Conservation (phyloP, 2,888 invertebrate genomes). For the Pandemis cinnamomeana region DNA sequence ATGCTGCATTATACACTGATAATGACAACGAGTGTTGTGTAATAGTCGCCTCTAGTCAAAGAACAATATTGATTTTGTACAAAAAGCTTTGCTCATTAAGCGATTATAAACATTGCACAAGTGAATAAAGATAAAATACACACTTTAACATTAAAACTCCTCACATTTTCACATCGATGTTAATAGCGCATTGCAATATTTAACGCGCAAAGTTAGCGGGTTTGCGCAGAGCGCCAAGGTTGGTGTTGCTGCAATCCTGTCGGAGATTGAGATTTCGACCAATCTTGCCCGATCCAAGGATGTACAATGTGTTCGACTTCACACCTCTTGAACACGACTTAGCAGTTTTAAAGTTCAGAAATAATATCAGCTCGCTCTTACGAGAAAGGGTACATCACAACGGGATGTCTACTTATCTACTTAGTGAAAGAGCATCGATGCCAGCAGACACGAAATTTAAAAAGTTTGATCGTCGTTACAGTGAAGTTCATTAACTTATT, state of each 20-base stretch:
- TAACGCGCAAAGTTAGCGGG: slow-evolving; percentile 14
- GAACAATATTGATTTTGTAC: background rate
- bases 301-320: slow-evolving; percentile 52
- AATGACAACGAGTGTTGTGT: too few species aligned
- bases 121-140: background rate
- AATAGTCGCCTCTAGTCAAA: background rate
- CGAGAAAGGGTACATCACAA: background rate
- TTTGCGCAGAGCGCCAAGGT: slow-evolving; percentile 54
- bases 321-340: slow-evolving; percentile 46
- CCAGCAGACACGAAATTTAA: background rate
- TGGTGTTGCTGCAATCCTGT: slow-evolving; percentile 52
- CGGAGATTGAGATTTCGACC: slow-evolving; percentile 61
- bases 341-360: slow-evolving; percentile 35
- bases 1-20: background rate
- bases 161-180: slow-evolving; percentile 22
- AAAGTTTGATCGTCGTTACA: background rate
- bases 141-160: slow-evolving; percentile 25
- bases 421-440: slow-evolving; percentile 4
- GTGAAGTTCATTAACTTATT: background rate
- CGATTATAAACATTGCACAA: background rate
- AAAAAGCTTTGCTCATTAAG: background rate
- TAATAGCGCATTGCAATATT: slow-evolving; percentile 36
- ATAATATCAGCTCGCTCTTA: background rate
- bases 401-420: background rate
- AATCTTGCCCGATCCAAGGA: slow-evolving; percentile 65